Percentiles rank a stretch among this genome's conserved stretches.
Evolutionary conservation across 2,888 invertebrate genomes (phyloP).

Genomic region (Parnassius mnemosyne): DNA sequence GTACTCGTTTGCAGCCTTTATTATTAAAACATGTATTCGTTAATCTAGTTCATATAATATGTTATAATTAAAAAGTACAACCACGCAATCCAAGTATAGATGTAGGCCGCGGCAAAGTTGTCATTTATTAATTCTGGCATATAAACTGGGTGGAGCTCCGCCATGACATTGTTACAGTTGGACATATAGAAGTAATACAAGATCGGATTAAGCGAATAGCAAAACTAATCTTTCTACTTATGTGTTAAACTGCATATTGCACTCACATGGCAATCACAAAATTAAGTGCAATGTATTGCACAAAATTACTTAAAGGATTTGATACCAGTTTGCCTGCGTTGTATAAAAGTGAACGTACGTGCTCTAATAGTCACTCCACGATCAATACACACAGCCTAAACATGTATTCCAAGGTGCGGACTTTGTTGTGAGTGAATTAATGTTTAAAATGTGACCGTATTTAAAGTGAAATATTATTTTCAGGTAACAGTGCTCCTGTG

Average conservation of each 20-base stretch:
- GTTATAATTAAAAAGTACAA: constrained; percentile 16
- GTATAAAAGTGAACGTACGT: constrained; percentile 67
- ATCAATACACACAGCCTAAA: constrained; percentile 47
- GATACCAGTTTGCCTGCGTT: constrained; percentile 59
- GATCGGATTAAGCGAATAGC: constrained; percentile 7
- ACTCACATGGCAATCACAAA: constrained; percentile 32
- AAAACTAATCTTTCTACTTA: constrained; percentile 31
- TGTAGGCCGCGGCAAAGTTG: constrained; percentile 18
- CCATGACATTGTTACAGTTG: constrained; percentile 51
- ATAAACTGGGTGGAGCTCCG: constrained; percentile 36
- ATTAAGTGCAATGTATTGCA: constrained; percentile 35
- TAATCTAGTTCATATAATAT: constrained; percentile 20
- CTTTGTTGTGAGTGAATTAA: constrained; percentile 11
- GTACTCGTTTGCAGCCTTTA: constrained; percentile 12
- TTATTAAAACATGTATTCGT: constrained; percentile 19
- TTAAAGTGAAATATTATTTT: constrained; percentile 28
- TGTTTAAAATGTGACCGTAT: background rate
- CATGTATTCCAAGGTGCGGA: constrained; percentile 65
- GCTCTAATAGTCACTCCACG: constrained; percentile 57
- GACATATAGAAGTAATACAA: constrained; percentile 28
- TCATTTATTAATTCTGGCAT: constrained; percentile 27
- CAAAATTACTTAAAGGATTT: constrained; percentile 50
- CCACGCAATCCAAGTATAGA: constrained; percentile 26
- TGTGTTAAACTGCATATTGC: constrained; percentile 35
- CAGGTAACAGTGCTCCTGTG: constrained; percentile 68